Percentiles rank a stretch among this genome's conserved stretches.
These are phyloP conservation scores for Pica pica DNA, from an alignment of 2,113 vertebrate genomes.

Conservation along the genomic window DNA sequence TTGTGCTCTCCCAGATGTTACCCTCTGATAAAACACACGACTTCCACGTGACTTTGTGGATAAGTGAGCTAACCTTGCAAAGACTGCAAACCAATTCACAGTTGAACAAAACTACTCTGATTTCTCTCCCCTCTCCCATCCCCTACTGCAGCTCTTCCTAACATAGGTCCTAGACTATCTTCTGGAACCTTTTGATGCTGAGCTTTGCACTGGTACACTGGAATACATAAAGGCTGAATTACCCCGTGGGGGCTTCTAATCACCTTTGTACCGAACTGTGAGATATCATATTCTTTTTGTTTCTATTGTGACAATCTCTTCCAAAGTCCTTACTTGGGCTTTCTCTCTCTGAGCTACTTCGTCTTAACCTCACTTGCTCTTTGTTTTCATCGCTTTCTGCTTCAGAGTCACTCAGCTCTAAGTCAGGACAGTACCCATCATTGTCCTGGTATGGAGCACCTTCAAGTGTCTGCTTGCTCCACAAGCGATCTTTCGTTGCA, in stretches of 20 bases:
- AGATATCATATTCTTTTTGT: constrained; percentile 79
- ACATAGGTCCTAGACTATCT: neutral
- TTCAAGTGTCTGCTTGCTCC: constrained; percentile 78
- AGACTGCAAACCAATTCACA: constrained; percentile 52
- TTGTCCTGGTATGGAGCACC: constrained; percentile 84
- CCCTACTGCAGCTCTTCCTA: constrained; percentile 40
- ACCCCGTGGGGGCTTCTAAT: constrained; percentile 67
- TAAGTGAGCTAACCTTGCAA: neutral
- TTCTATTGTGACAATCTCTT: constrained; percentile 72
- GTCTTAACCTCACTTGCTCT: constrained; percentile 70
- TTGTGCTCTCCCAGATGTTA: neutral
- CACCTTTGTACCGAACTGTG: constrained; percentile 88
- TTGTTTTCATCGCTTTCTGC: constrained; percentile 84
- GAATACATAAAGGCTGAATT: constrained; percentile 44
- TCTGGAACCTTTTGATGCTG: constrained; percentile 59
- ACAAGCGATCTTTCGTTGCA: constrained; percentile 79
- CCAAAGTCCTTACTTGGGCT: constrained; percentile 69
- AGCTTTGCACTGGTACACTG: constrained; percentile 42
- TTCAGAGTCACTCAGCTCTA: constrained; percentile 95
- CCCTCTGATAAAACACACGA: neutral
- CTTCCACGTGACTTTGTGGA: neutral
- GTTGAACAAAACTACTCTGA: constrained; percentile 9
- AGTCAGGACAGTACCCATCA: constrained; percentile 94
- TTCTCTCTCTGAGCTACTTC: constrained; percentile 68
- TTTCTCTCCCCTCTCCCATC: neutral